Evolutionary conservation across 2,797 vertebrate genomes (phyloP).

Genomic region (Danio kyathit): DNA sequence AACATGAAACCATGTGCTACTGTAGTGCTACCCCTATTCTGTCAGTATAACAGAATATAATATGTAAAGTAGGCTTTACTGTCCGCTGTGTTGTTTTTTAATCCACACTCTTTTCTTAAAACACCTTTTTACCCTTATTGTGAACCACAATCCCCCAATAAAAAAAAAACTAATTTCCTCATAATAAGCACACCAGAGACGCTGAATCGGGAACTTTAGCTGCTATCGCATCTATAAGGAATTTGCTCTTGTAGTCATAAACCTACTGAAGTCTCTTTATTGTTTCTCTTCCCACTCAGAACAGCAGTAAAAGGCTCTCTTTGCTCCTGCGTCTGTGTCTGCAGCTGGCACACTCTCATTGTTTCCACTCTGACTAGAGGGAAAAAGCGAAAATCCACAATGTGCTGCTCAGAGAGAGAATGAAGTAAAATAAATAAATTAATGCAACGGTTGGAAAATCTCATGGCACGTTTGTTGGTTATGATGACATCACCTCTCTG

Average conservation of each 20-base stretch:
- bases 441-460: conserved; percentile 53
- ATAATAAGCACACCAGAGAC: conserved; percentile 45
- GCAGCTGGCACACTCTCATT: conserved; percentile 54
- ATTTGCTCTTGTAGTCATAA: conserved; percentile 57
- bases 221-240: conserved; percentile 57
- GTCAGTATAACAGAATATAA: too few relatives aligned
- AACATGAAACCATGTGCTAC: too few relatives aligned
- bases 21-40: too few relatives aligned
- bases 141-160: not conserved
- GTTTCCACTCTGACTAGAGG: conserved; percentile 61
- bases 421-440: conserved; percentile 32
- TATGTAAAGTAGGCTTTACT: too few relatives aligned
- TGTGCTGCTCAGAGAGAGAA: conserved; percentile 49
- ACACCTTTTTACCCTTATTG: conserved; percentile 31
- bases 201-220: conserved; percentile 50
- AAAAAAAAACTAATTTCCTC: conserved; percentile 32
- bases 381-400: conserved; percentile 43
- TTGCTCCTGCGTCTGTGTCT: conserved; percentile 47
- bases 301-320: conserved; percentile 55
- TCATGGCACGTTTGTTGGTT: conserved; percentile 38
- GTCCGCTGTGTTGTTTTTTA: too few relatives aligned
- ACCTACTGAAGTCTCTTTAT: conserved; percentile 59
- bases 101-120: too few relatives aligned
- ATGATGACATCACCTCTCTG: conserved; percentile 48
- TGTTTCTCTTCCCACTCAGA: conserved; percentile 59